phyloP scores from a whole-genome alignment of 2,113 vertebrate genomes.

The Pseudorasbora parva region DNA sequence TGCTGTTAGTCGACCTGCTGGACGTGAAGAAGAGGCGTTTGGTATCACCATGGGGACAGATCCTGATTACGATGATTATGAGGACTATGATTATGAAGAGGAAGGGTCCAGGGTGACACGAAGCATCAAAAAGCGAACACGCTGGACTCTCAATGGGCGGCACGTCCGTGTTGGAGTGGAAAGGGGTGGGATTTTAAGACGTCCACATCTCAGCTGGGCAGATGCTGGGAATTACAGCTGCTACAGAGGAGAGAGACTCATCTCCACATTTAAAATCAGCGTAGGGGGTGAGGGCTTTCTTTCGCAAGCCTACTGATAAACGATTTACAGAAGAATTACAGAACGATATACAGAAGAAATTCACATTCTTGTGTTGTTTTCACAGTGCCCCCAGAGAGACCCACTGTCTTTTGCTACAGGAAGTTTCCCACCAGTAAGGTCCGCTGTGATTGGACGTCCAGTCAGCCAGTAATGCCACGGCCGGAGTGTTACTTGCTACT shows the following conservation, averaged over 20 bases:
- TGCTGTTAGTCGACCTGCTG: constrained; percentile 16
- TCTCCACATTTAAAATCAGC: constrained; percentile 65
- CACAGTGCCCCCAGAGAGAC: constrained; percentile 69
- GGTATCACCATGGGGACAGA: constrained; percentile 11
- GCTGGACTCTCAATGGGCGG: constrained; percentile 66
- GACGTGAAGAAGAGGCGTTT: constrained; percentile 5
- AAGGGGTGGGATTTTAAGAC: constrained; percentile 55
- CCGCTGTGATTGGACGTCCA: constrained; percentile 72
- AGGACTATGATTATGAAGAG: constrained; percentile 24
- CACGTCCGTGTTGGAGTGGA: constrained; percentile 38
- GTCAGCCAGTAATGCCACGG: constrained; percentile 8
- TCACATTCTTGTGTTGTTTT: neutral
- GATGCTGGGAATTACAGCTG: constrained; percentile 75
- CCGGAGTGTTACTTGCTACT: constrained; percentile 68
- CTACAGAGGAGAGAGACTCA: constrained; percentile 59
- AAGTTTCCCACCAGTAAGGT: constrained; percentile 74
- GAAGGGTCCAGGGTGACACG: constrained; percentile 50
- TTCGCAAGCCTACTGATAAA: neutral
- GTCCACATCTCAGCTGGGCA: constrained; percentile 51
- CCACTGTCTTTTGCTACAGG: constrained; percentile 70
- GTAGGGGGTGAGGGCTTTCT: constrained; percentile 66
- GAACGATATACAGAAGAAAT: neutral
- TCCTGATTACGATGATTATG: constrained; percentile 9
- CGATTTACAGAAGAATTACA: neutral
- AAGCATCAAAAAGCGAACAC: constrained; percentile 35